Evolutionary conservation across 2,797 vertebrate species (phyloP).

Genomic region (Centroberyx gerrardi): DNA sequence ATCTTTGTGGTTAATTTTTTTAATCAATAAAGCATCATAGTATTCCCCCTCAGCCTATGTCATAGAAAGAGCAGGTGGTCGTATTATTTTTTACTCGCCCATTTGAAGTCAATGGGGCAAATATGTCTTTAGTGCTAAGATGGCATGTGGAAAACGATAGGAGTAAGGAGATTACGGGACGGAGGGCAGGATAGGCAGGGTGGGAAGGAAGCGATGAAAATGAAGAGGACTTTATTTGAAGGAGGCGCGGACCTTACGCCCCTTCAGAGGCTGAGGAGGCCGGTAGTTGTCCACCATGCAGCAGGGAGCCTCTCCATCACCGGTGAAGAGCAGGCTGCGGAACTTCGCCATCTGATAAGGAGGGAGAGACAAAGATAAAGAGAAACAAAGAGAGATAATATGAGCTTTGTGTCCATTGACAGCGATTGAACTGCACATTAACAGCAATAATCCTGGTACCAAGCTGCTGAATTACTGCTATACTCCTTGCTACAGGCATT

Average conservation of each 20-base stretch:
- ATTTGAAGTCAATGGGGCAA: not conserved
- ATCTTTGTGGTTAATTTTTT: no score
- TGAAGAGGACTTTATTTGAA: constrained; percentile 85
- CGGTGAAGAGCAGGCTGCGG: constrained; percentile 87
- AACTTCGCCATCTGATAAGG: constrained; percentile 89
- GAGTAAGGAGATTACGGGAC: not conserved
- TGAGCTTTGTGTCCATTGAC: not conserved
- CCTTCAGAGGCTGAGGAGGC: constrained; percentile 92
- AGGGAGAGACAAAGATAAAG: constrained; percentile 1
- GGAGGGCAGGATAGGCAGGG: not conserved
- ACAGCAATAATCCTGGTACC: not conserved
- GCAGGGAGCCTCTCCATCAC: constrained; percentile 85
- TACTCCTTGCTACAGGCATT: no score
- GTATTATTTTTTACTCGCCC: not conserved
- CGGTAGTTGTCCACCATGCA: constrained; percentile 92
- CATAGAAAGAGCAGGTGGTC: not conserved
- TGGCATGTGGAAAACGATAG: not conserved
- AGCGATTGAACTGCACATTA: not conserved
- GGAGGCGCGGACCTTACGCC: constrained; percentile 89
- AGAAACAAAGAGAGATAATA: not conserved
- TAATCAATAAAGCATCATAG: no score
- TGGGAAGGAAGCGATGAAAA: not conserved
- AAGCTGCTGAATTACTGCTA: no score
- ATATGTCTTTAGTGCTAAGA: not conserved
- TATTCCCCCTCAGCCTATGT: no score